Evolutionary conservation across 2,797 vertebrate genomes (phyloP).

Genomic region (Anguilla anguilla): DNA sequence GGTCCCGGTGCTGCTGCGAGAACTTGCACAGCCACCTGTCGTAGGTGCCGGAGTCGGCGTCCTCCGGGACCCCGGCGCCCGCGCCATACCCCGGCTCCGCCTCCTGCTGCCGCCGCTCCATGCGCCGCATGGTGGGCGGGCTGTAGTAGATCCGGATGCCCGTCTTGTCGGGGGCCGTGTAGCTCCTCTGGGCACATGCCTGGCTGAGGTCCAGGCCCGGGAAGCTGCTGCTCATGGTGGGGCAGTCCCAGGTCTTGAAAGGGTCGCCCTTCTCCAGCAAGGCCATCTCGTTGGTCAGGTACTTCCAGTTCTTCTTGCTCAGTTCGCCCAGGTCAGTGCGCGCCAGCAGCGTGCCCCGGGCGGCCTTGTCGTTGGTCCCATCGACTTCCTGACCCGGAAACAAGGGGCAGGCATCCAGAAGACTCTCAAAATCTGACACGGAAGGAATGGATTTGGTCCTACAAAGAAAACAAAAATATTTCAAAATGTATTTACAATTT

Average conservation of each 20-base stretch:
- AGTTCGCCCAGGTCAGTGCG: slow-evolving; percentile 65
- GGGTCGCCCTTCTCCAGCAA: slow-evolving; percentile 61
- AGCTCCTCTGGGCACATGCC: slow-evolving; percentile 88
- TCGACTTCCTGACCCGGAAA: slow-evolving; percentile 68
- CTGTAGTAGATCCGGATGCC: slow-evolving; percentile 98
- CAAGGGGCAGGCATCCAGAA: slow-evolving; percentile 80
- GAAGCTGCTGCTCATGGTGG: slow-evolving; percentile 62
- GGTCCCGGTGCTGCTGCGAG: slow-evolving; percentile 86
- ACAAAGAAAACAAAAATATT: slow-evolving; percentile 22
- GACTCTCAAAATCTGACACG: slow-evolving; percentile 80
- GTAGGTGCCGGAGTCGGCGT: slow-evolving; percentile 76
- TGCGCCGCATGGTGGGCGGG: slow-evolving; percentile 86
- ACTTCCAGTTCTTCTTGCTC: slow-evolving; percentile 83
- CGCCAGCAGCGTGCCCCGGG: slow-evolving; percentile 59
- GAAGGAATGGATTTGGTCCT: slow-evolving; percentile 80
- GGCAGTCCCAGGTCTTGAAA: slow-evolving; percentile 85
- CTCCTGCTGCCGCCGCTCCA: slow-evolving; percentile 77
- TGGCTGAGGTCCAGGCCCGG: slow-evolving; percentile 69
- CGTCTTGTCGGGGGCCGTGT: slow-evolving; percentile 92
- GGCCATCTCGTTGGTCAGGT: slow-evolving; percentile 77
- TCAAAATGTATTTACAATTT: neutral
- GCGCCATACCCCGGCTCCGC: slow-evolving; percentile 74
- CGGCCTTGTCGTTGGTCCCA: slow-evolving; percentile 55
- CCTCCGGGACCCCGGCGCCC: slow-evolving; percentile 57
- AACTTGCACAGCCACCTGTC: slow-evolving; percentile 92